phyloP scores from a whole-genome alignment of 2,113 vertebrate species.

The Heterocephalus glaber region DNA sequence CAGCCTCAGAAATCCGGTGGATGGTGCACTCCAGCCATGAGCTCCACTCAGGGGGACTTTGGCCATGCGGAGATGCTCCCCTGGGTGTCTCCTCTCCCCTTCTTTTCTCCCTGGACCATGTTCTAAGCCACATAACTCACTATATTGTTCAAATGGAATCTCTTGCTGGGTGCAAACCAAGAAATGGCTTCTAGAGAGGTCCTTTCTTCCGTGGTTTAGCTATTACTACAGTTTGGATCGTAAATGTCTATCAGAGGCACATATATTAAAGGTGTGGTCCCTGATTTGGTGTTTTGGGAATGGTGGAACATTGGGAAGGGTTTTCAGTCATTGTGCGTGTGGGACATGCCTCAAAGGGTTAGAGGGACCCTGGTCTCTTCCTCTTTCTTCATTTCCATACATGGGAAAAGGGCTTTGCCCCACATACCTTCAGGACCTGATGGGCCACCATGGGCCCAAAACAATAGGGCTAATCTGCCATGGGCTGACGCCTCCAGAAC shows the following conservation, averaged over 20 bases:
- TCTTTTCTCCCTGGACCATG: neutral
- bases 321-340: neutral
- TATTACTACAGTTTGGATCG: neutral
- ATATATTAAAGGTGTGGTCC: no score
- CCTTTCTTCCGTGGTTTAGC: neutral
- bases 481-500: neutral
- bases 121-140: neutral
- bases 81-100: neutral
- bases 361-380: no score
- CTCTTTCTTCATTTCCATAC: neutral
- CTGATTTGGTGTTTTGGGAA: no score
- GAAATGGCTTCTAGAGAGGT: neutral
- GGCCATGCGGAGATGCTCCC: neutral
- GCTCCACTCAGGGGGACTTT: no score
- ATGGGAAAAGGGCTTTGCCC: neutral
- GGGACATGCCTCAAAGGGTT: neutral
- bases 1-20: neutral
- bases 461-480: neutral
- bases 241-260: neutral
- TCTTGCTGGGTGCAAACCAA: neutral
- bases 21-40: rapidly evolving
- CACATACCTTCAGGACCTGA: rapidly evolving
- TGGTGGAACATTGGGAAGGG: neutral
- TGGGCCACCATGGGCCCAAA: neutral
- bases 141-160: neutral